Evolutionary conservation across 2,888 invertebrate species (phyloP).

Genomic region (Amphipyra tragopoginis): DNA sequence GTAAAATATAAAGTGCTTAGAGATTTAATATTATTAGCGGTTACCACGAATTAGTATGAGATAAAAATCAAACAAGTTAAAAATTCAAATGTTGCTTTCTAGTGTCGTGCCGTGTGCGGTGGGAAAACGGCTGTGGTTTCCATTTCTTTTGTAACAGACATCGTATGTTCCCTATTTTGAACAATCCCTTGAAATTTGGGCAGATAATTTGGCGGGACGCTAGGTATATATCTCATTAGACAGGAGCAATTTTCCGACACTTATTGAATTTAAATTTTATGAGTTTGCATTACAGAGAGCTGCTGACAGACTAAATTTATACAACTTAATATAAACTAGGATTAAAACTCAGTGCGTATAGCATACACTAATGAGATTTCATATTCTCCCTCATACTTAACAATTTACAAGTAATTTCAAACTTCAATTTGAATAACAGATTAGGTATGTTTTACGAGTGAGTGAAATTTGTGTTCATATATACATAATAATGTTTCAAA

Average conservation of each 20-base stretch:
- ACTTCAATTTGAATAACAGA: constrained; percentile 59
- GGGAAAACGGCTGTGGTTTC: too few relatives aligned
- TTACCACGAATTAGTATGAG: too few relatives aligned
- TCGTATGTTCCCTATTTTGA: too few relatives aligned
- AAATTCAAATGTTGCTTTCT: too few relatives aligned
- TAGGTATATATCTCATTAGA: constrained; percentile 41
- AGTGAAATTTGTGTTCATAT: constrained; percentile 60
- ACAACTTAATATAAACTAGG: constrained; percentile 84
- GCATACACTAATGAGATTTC: constrained; percentile 80
- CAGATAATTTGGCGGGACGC: too few relatives aligned
- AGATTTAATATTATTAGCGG: too few relatives aligned
- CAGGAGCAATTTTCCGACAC: constrained; percentile 43
- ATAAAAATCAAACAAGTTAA: too few relatives aligned
- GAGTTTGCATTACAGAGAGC: constrained; percentile 82
- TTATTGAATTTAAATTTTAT: constrained; percentile 61
- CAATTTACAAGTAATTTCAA: constrained; percentile 83
- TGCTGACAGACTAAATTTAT: constrained; percentile 82
- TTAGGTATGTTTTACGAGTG: constrained; percentile 46
- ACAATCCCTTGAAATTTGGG: too few relatives aligned
- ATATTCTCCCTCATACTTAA: constrained; percentile 80
- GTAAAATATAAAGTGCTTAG: too few relatives aligned
- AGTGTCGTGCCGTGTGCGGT: too few relatives aligned
- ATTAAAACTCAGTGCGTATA: constrained; percentile 72
- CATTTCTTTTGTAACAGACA: too few relatives aligned
- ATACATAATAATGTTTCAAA: constrained; percentile 61